These are phyloP conservation scores for Heliconius eleuchia DNA, from an alignment of 1,140 invertebrate species.

Conservation along the genomic window DNA sequence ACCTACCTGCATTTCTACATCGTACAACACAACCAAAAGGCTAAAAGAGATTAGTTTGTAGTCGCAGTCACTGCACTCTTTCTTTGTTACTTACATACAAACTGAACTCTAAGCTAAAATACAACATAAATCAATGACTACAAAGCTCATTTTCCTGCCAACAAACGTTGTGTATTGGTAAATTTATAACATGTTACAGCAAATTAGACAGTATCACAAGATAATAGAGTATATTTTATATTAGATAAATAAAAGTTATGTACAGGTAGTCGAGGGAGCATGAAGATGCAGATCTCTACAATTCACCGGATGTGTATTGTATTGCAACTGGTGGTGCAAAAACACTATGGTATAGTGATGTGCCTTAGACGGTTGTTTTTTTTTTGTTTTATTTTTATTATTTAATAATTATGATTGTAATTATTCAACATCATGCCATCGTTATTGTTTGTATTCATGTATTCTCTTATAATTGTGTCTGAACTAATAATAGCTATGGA, in stretches of 20 bases:
- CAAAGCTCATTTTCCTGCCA: constrained; percentile 5
- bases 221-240: not conserved
- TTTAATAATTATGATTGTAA: constrained; percentile 7
- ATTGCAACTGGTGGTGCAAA: constrained; percentile 42
- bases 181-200: not conserved
- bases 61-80: constrained; percentile 26
- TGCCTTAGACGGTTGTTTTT: not conserved
- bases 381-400: not conserved
- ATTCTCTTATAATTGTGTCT: constrained; percentile 3
- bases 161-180: not conserved
- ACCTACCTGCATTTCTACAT: not conserved
- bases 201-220: not conserved
- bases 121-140: not conserved
- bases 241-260: not conserved
- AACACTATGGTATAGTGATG: constrained; percentile 30
- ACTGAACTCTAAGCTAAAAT: not conserved
- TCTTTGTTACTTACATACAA: constrained; percentile 25
- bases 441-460: not conserved
- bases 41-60: constrained; percentile 15
- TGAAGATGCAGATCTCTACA: constrained; percentile 62
- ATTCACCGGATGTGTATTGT: constrained; percentile 66
- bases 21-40: not conserved
- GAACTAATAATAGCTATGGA: not conserved
- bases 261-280: constrained; percentile 38
- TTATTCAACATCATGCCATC: constrained; percentile 5